Base-by-base conservation (phyloP, 2,113 vertebrate species). In the Lucifuga dentata region DNA sequence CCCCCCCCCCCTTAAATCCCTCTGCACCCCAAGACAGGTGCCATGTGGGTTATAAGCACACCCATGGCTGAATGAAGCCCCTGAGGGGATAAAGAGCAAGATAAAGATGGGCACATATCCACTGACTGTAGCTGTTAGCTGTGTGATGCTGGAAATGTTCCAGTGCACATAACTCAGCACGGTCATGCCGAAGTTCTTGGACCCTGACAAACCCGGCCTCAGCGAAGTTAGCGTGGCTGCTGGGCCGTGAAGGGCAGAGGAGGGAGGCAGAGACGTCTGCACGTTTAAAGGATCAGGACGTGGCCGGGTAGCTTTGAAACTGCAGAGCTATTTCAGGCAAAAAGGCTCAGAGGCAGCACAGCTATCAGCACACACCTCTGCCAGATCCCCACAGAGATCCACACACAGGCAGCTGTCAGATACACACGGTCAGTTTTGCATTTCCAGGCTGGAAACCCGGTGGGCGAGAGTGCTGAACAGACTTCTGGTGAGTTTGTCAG, bases 1-100 rank as follows among this genome's bases (percentile, higher is more conserved):
- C 7, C 26, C 3, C 26, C 7, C 26, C 26, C 46, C 61, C 43
- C 52, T 48, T 73, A 48, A 63, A 81, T 86, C 81, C 75, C 36
- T 67, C 50, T 26, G 69, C 78, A 48, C 61, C 72, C 74, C 55
- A 23, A 45, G 76, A 90, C 88, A 88, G 88, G 84, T 91, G 90
- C 68, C 3, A 45, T 40, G 39, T 65, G 7, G 55, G 65, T 62
- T 32, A 17, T 2, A 3, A 52, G 58, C 48, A 1, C 39, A 55
- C 60, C 44, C 29, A 8, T 44, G n/a, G 56, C 36, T 33, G 23
- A 36, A 16, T 6, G 20, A 26, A 56, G 62, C 55, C 62, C 51
- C 36, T 29, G 51, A 71, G 32, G 20, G 65, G 57, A 67, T 55
- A 65, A 8, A 50, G 56, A 23, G 73, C 2, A 10, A 75, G 73